phyloP scores from a whole-genome alignment of 2,797 vertebrate genomes.

The Champsocephalus esox region DNA sequence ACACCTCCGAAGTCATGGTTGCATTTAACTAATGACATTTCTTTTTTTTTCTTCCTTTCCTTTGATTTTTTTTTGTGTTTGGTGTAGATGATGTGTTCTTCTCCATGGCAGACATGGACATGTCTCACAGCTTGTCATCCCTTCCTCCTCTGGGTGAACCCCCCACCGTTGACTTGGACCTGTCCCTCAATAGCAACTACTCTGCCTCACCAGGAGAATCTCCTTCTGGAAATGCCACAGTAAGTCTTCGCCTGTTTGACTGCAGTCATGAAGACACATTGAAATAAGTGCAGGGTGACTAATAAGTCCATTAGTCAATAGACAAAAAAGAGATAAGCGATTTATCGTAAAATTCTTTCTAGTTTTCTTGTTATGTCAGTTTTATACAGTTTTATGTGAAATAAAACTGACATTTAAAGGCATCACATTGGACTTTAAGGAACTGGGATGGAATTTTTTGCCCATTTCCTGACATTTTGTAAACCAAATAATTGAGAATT shows the following conservation, averaged over 20 bases:
- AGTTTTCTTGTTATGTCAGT: no score
- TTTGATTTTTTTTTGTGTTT: conserved; percentile 7
- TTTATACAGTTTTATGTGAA: no score
- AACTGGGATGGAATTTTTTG: no score
- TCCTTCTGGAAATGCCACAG: conserved; percentile 89
- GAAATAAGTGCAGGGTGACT: neutral
- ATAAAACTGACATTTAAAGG: no score
- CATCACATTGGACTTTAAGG: no score
- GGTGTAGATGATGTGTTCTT: conserved; percentile 98
- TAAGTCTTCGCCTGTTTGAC: conserved; percentile 68
- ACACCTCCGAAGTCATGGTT: neutral
- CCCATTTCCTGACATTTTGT: no score
- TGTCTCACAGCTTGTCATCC: conserved; percentile 97
- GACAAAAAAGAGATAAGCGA: no score
- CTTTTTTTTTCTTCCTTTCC: conserved; percentile 16
- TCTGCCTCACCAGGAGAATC: conserved; percentile 92
- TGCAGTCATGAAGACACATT: neutral
- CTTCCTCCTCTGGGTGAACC: conserved; percentile 97
- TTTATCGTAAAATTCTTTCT: no score
- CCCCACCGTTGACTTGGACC: conserved; percentile 94
- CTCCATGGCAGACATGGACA: conserved; percentile 99
- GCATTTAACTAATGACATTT: conserved; percentile 8
- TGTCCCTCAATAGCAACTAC: conserved; percentile 95
- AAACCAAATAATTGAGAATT: no score
- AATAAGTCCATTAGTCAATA: no score